Evolutionary conservation across 2,113 vertebrate species (phyloP), one percentile per base, ranked within the genome.

Genomic region (Scartelaos histophorus): DNA sequence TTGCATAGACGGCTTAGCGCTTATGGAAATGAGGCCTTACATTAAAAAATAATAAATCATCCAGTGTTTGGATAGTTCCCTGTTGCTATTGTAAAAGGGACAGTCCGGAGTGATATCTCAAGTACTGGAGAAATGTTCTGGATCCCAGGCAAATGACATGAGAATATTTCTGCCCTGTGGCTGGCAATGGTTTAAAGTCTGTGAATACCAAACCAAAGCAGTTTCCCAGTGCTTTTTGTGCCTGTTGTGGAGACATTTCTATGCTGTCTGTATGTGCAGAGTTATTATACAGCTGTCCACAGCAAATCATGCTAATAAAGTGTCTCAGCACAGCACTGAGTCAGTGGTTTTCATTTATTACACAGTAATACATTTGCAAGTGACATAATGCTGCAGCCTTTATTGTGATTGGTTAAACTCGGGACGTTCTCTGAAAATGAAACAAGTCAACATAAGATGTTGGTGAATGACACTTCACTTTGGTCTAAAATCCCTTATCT

Each of bases 161-260:
- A 66, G 79, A 73, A 80, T 66, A 64, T 49, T 82, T 80, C 81
- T 69, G 68, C 17, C 34, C 29, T 53, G 45, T 46, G 35, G 60
- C 15, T 73, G 1, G 5, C 9, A 22, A 51, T 49, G 34, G 10
- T 60, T 66, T 46, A 74, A 76, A 3, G 43, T 19, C 46, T 67
- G 74, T 73, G 56, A 86, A 79, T 53, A 74, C 24, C 70, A 83
- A 79, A 76, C 74, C 78, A 80, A 86, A 85, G 75, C 66, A 73
- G 80, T 73, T 74, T 84, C 66, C 67, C 7, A 60, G 51, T 49
- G 71, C 54, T 81, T 62, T 57, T 46, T 68, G 76, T 79, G 68
- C 74, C 49, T 66, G 73, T 79, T 62, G 69, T 80, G 79, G 51
- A 73, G 16, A 43, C 58, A 60, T 88, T 66, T 76, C 19, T 76